These are phyloP conservation scores for Arrhopalites spinosus DNA, from an alignment of 2,888 invertebrate species.

Conservation along the genomic window DNA sequence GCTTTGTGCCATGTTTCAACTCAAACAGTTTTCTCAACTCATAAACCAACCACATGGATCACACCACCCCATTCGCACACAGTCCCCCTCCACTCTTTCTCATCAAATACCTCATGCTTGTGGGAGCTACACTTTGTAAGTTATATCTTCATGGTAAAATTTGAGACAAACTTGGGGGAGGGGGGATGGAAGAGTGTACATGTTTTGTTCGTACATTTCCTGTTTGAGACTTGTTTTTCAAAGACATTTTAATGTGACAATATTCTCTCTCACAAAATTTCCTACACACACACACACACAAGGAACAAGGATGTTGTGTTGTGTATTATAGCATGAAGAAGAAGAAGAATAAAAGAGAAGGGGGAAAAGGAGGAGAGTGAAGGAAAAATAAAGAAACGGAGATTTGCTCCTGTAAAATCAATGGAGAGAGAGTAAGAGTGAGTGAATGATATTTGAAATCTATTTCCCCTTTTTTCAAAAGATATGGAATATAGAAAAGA, in stretches of 20 bases:
- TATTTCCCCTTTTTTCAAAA: slow-evolving; percentile 31
- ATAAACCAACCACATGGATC: no score
- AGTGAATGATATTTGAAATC: slow-evolving; percentile 32
- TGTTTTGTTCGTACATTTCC: neutral
- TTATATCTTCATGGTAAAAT: no score
- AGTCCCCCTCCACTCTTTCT: no score
- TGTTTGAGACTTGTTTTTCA: neutral
- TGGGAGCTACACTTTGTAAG: no score
- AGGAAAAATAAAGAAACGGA: slow-evolving; percentile 34
- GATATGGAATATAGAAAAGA: slow-evolving; percentile 5
- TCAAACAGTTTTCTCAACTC: no score
- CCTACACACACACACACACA: neutral
- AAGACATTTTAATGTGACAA: neutral
- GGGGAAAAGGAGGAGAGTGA: slow-evolving; percentile 2
- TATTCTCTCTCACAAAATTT: no score
- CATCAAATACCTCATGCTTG: no score
- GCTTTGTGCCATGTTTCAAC: no score
- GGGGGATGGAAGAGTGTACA: no score
- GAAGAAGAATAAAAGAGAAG: neutral
- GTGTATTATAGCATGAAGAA: neutral
- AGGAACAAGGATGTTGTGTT: neutral
- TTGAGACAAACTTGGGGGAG: no score
- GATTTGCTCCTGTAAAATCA: slow-evolving; percentile 13
- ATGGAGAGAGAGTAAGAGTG: no score
- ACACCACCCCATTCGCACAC: no score